phyloP scores from a whole-genome alignment of 2,797 vertebrate genomes.

The Crenuchus spilurus region DNA sequence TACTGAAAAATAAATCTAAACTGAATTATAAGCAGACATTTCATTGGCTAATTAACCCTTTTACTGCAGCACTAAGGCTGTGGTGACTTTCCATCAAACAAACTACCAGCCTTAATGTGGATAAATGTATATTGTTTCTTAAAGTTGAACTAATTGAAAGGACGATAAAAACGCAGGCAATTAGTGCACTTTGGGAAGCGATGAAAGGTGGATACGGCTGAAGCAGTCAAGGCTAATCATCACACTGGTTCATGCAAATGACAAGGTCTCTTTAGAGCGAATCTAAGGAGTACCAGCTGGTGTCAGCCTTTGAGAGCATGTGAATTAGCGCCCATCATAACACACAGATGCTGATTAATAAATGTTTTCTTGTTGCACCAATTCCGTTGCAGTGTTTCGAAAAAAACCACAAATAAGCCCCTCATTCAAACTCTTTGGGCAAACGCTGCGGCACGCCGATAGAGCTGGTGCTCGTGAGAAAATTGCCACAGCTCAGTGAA shows the following conservation, averaged over 20 bases:
- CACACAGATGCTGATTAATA: conserved; percentile 50
- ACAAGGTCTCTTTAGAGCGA: conserved; percentile 34
- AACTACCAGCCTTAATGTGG: no score
- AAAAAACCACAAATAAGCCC: conserved; percentile 14
- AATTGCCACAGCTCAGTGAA: not conserved
- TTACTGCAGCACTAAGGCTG: no score
- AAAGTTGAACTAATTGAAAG: not conserved
- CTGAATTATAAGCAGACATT: no score
- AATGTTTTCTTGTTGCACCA: conserved; percentile 51
- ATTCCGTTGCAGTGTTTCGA: conserved; percentile 42
- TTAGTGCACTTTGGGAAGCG: not conserved
- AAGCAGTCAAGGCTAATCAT: conserved; percentile 16
- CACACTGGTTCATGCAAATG: conserved; percentile 26
- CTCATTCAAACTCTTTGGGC: conserved; percentile 27
- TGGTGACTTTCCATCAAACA: no score
- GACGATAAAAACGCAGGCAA: not conserved
- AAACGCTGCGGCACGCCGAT: conserved; percentile 16
- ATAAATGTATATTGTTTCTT: not conserved
- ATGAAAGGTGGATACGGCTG: conserved; percentile 18
- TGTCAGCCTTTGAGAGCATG: conserved; percentile 28
- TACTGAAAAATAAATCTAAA: no score
- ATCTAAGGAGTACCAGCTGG: conserved; percentile 49
- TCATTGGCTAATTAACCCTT: no score
- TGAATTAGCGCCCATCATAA: conserved; percentile 38
- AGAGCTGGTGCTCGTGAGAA: conserved; percentile 9